phyloP scores from a whole-genome alignment of 2,113 vertebrate species.

The Microtus richardsoni region DNA sequence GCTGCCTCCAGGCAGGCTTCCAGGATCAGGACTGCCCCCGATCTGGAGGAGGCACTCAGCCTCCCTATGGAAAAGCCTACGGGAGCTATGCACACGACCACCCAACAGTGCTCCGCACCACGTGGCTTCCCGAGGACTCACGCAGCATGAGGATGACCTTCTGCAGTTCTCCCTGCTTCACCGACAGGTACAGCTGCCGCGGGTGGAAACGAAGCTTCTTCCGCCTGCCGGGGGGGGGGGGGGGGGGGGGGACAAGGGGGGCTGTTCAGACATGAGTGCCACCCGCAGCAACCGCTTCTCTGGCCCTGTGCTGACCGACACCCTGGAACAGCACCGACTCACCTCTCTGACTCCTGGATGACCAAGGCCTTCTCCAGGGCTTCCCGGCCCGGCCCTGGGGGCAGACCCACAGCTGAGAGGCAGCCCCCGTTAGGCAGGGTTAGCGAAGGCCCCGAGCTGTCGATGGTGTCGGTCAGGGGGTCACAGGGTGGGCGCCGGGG shows the following conservation, averaged over 20 bases:
- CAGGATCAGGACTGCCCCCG: not conserved
- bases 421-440: constrained; percentile 91
- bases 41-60: not conserved
- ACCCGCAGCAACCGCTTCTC: fast-evolving
- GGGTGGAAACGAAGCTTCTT: constrained; percentile 97
- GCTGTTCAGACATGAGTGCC: not conserved
- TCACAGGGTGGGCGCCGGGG: constrained; percentile 78
- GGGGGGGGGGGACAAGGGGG: too few relatives aligned
- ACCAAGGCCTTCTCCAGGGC: constrained; percentile 93
- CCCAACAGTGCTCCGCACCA: too few relatives aligned
- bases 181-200: constrained; percentile 92
- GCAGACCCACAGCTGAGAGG: constrained; percentile 91
- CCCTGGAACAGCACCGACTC: not conserved
- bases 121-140: constrained; percentile 82
- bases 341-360: constrained; percentile 93
- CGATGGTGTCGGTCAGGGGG: constrained; percentile 87
- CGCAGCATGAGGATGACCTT: constrained; percentile 95
- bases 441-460: constrained; percentile 91
- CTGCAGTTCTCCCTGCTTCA: constrained; percentile 94
- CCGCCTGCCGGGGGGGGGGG: constrained; percentile 82
- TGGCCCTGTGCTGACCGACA: fast-evolving
- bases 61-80: not conserved
- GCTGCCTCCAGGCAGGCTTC: not conserved
- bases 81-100: fast-evolving
- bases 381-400: constrained; percentile 89